Evolutionary conservation across 1,140 invertebrate species (phyloP).

Genomic region (Scaptomyza montana): DNA sequence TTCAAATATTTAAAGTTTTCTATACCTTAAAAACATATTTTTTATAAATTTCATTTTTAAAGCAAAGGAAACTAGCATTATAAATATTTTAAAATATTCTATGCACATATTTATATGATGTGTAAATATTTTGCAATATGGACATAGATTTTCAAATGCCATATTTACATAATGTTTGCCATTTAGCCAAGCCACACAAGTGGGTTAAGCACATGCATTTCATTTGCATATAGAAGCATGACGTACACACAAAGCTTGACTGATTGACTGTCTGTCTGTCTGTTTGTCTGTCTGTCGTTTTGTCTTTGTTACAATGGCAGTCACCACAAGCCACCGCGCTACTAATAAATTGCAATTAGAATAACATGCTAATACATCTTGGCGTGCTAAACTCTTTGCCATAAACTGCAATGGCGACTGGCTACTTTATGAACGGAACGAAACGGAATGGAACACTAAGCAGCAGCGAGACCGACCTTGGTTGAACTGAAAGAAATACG

Average conservation of each 20-base stretch:
- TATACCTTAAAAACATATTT: too few relatives aligned
- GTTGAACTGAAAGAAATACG: not conserved
- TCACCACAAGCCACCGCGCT: conserved; percentile 13
- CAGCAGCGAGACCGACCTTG: conserved; percentile 29
- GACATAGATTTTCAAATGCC: conserved; percentile 11
- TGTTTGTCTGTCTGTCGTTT: conserved; percentile 10
- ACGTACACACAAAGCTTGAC: conserved; percentile 33
- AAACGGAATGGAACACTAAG: conserved; percentile 4
- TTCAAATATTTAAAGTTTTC: too few relatives aligned
- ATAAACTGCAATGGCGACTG: conserved; percentile 60
- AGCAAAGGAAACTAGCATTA: too few relatives aligned
- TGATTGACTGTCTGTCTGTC: conserved; percentile 21
- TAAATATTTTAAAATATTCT: too few relatives aligned
- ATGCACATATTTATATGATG: not conserved
- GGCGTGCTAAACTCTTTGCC: conserved; percentile 56
- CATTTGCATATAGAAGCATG: conserved; percentile 69
- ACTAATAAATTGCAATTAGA: conserved; percentile 78
- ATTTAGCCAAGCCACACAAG: conserved; percentile 39
- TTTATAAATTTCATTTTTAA: too few relatives aligned
- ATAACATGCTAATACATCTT: conserved; percentile 77
- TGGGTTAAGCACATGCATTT: conserved; percentile 73
- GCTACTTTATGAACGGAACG: conserved; percentile 26
- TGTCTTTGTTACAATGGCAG: conserved; percentile 1
- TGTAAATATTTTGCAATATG: not conserved
- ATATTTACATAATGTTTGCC: conserved; percentile 15